phyloP scores from a whole-genome alignment of 64 coral and sea anemone species.

The Porites australiensis region DNA sequence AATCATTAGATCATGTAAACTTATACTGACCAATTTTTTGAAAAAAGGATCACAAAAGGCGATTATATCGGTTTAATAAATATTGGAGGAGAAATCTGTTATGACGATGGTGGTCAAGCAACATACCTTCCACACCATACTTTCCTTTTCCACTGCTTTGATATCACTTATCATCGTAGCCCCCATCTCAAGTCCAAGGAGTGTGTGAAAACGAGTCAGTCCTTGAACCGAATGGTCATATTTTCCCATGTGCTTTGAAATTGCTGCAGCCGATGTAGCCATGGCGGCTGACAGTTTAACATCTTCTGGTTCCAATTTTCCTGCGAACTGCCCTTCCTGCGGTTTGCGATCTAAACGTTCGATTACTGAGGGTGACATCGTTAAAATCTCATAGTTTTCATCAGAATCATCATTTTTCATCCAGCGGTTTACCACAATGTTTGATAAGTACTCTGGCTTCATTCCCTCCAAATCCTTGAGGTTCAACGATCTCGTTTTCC shows the following conservation, averaged over 20 bases:
- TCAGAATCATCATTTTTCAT: background rate
- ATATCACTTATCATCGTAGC: constrained; percentile 27
- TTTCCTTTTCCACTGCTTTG: background rate
- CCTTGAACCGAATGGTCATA: constrained; percentile 4
- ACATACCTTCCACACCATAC: background rate
- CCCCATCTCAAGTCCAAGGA: constrained; percentile 80
- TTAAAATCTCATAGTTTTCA: constrained; percentile 50
- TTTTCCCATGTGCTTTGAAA: constrained; percentile 74
- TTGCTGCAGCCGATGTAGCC: constrained; percentile 79
- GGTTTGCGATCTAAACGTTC: constrained; percentile 55
- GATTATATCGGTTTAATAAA: no score
- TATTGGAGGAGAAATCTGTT: no score
- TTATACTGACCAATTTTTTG: no score
- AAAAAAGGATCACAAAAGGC: no score
- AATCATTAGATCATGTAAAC: no score
- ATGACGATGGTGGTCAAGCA: background rate
- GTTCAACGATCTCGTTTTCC: constrained; percentile 21
- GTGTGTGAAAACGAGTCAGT: constrained; percentile 62
- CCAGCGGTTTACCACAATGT: constrained; percentile 66
- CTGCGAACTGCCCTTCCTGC: background rate
- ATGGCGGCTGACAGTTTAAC: constrained; percentile 75
- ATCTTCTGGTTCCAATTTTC: constrained; percentile 53
- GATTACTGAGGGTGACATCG: constrained; percentile 48
- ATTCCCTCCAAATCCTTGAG: constrained; percentile 60
- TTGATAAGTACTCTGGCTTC: constrained; percentile 77